Percentiles rank a stretch among this genome's conserved stretches.
Conservation (phyloP, 2,113 vertebrate species). For the Mustelus asterias region DNA sequence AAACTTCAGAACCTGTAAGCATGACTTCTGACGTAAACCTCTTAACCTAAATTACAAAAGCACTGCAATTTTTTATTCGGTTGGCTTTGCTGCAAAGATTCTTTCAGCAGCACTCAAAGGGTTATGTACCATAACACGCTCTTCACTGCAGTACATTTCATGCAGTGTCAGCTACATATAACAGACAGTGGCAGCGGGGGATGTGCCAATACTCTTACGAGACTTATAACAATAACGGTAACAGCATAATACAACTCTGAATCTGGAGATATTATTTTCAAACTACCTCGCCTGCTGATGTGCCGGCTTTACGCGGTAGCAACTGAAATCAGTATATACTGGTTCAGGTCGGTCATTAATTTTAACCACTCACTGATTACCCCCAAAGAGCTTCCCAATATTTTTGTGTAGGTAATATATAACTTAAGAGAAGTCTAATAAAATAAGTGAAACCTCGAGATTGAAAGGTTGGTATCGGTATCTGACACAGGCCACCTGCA, state of each 20-base stretch:
- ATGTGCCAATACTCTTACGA: neutral
- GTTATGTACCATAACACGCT: neutral
- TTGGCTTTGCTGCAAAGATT: neutral
- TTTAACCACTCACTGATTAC: neutral
- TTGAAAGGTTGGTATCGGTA: neutral
- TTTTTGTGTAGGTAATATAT: neutral
- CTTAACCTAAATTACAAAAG: neutral
- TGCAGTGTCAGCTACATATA: neutral
- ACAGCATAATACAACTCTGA: neutral
- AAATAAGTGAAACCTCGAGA: neutral
- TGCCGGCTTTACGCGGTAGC: neutral
- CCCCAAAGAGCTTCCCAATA: neutral
- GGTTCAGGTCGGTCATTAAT: neutral
- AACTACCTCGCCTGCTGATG: neutral
- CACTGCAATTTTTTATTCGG: neutral
- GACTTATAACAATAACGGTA: neutral
- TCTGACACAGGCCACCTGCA: neutral
- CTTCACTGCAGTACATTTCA: neutral
- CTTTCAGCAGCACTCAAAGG: neutral
- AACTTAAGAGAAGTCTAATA: neutral
- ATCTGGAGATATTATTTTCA: neutral
- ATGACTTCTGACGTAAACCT: neutral
- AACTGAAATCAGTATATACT: neutral
- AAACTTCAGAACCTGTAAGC: neutral
- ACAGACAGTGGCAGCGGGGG: no score